Conservation (phyloP, 2,797 vertebrate species). For the Novumbra hubbsi region DNA sequence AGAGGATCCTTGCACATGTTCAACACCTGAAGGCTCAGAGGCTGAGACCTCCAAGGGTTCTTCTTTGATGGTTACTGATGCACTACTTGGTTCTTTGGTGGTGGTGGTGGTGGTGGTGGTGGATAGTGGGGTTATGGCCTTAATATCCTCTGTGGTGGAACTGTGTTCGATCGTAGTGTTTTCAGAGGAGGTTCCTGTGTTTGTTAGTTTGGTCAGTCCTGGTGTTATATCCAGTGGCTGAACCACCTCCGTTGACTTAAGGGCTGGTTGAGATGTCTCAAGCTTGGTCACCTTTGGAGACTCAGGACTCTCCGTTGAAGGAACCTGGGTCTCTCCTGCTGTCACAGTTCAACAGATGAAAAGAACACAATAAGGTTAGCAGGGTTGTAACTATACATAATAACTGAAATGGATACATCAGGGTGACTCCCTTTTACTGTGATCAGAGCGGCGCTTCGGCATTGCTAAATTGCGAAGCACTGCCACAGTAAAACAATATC, state of each 20-base stretch:
- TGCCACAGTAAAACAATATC: too few species aligned
- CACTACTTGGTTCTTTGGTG: conserved; percentile 77
- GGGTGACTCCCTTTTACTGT: too few species aligned
- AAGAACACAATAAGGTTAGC: background rate
- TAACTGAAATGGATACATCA: too few species aligned
- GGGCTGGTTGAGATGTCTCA: conserved; percentile 43
- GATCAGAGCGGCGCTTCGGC: too few species aligned
- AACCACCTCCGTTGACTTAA: conserved; percentile 44
- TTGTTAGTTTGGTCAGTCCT: conserved; percentile 61
- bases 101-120: conserved; percentile 82
- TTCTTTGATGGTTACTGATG: conserved; percentile 62
- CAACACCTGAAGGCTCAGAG: conserved; percentile 53
- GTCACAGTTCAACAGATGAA: conserved; percentile 40
- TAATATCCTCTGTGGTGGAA: conserved; percentile 70
- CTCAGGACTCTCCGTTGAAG: conserved; percentile 46
- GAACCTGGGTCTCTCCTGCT: conserved; percentile 51
- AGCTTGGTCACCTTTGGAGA: conserved; percentile 49
- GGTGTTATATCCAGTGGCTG: conserved; percentile 53
- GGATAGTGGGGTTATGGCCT: conserved; percentile 72
- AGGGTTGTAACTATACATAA: too few species aligned
- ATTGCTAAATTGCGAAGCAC: too few species aligned
- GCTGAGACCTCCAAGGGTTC: conserved; percentile 72
- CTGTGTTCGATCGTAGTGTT: conserved; percentile 50
- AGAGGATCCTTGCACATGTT: conserved; percentile 45
- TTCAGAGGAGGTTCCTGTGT: conserved; percentile 56